Evolutionary conservation across 2,113 vertebrate species (phyloP).

Genomic region (Dicentrarchus labrax): DNA sequence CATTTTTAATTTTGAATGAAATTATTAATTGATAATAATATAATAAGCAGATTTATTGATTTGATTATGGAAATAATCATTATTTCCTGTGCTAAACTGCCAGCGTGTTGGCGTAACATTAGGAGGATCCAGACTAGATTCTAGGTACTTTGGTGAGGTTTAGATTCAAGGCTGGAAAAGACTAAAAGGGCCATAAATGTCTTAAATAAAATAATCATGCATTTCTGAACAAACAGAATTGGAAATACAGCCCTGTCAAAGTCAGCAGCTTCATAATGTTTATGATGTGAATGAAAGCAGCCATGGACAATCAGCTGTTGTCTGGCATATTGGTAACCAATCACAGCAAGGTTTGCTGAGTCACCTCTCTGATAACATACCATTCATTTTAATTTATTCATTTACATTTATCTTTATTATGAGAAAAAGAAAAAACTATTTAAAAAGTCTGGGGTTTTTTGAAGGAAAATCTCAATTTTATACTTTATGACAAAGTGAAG

Average conservation of each 20-base stretch:
- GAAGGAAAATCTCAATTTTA: neutral
- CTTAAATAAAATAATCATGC: too few species aligned
- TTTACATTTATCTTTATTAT: neutral
- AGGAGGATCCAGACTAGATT: too few species aligned
- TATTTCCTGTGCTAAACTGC: neutral
- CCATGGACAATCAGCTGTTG: neutral
- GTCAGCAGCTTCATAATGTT: neutral
- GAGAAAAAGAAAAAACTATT: neutral
- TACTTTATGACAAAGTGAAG: neutral
- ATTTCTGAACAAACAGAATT: neutral
- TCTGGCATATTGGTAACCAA: neutral
- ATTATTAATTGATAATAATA: neutral
- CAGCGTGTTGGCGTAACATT: too few species aligned
- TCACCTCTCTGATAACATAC: neutral
- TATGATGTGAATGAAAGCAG: neutral
- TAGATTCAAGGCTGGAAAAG: neutral
- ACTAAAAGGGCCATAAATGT: too few species aligned
- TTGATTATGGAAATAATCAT: neutral
- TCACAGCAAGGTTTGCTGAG: slow-evolving; percentile 1
- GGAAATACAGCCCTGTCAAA: neutral
- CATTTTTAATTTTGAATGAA: neutral
- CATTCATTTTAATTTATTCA: too few species aligned
- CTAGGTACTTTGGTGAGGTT: neutral
- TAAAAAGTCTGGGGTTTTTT: neutral
- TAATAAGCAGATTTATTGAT: neutral